phyloP scores from a whole-genome alignment of 2,797 vertebrate species.

The Phrynocephalus guinanensis region DNA sequence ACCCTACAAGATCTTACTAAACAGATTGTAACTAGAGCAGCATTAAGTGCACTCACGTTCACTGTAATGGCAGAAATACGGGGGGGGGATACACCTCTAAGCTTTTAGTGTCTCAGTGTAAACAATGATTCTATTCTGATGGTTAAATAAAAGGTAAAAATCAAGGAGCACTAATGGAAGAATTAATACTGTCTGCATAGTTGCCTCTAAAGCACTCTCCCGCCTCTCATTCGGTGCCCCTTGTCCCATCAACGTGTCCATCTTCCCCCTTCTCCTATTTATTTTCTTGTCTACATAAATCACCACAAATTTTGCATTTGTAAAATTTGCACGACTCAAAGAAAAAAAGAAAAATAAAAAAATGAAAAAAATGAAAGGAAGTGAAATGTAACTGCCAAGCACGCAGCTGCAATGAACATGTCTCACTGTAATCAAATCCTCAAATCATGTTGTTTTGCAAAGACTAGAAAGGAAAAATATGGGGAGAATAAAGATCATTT shows the following conservation, averaged over 20 bases:
- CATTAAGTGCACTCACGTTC: background rate
- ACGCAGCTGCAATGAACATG: background rate
- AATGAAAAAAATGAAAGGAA: background rate
- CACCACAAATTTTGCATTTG: background rate
- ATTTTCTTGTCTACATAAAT: background rate
- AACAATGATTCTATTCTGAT: background rate
- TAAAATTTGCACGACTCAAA: background rate
- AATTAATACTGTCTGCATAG: background rate
- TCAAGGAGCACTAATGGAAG: background rate
- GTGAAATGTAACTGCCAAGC: background rate
- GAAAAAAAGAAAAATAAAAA: background rate
- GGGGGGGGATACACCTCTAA: background rate
- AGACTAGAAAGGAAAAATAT: background rate
- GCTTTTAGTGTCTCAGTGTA: background rate
- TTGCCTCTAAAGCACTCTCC: background rate
- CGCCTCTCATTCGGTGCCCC: too few species aligned
- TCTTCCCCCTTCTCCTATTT: background rate
- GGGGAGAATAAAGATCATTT: background rate
- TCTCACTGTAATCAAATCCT: background rate
- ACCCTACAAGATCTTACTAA: background rate
- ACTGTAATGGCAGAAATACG: background rate
- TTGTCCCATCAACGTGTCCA: background rate
- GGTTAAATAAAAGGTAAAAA: background rate
- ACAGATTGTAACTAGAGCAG: background rate
- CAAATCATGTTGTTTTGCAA: constrained; percentile 3